Evolutionary conservation across 2,113 vertebrate genomes (phyloP).

Genomic region (Bufo gargarizans): DNA sequence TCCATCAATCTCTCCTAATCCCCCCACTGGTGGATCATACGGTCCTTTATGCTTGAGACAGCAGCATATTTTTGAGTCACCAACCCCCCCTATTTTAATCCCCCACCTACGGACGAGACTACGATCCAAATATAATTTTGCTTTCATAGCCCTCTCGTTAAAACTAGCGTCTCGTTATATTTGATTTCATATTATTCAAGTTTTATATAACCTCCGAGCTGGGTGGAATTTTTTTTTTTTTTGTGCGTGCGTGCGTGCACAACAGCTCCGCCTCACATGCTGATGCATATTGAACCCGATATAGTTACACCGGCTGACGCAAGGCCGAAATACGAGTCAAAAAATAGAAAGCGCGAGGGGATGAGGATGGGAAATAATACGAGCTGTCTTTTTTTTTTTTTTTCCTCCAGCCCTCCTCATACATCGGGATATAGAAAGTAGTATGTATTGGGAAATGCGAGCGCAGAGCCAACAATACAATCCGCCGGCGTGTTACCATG

Average conservation of each 20-base stretch:
- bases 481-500: slow-evolving; percentile 52
- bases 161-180: not conserved
- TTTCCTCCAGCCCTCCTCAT: not conserved
- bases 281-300: slow-evolving; percentile 33
- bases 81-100: too few species aligned
- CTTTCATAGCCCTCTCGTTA: not conserved
- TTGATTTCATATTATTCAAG: not conserved
- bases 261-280: slow-evolving; percentile 45
- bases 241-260: not conserved
- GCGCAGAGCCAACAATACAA: slow-evolving; percentile 16
- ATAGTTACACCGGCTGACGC: slow-evolving; percentile 29
- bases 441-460: slow-evolving; percentile 36
- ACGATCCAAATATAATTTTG: too few species aligned
- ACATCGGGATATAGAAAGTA: slow-evolving; percentile 31
- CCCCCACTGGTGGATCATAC: too few species aligned
- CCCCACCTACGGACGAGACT: too few species aligned
- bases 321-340: slow-evolving; percentile 31
- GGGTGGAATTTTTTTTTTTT: not conserved
- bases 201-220: slow-evolving; percentile 5
- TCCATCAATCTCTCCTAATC: too few species aligned
- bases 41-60: too few species aligned
- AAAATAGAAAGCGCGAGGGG: slow-evolving; percentile 41
- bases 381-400: slow-evolving; percentile 8
- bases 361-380: not conserved
- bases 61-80: too few species aligned